Evolutionary conservation across 2,113 vertebrate genomes (phyloP).

Genomic region (Pachypanchax playfairii): DNA sequence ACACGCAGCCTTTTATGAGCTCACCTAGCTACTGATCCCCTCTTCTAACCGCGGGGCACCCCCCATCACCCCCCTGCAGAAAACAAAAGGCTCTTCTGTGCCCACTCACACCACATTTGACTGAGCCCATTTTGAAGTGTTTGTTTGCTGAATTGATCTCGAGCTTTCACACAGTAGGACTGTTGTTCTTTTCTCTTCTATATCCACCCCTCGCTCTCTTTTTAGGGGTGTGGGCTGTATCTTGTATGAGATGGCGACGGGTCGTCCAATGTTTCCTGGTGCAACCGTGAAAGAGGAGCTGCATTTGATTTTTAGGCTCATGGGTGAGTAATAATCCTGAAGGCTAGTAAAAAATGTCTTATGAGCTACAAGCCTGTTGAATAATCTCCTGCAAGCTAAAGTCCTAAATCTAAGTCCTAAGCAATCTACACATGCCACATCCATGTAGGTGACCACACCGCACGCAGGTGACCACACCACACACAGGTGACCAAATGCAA

Average conservation of each 20-base stretch:
- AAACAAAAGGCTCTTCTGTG: conserved; percentile 40
- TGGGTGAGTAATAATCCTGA: conserved; percentile 55
- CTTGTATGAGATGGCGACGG: conserved; percentile 93
- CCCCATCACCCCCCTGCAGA: not conserved
- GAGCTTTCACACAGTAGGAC: not conserved
- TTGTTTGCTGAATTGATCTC: not conserved
- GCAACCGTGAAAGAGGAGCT: conserved; percentile 96
- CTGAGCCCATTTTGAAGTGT: conserved; percentile 22
- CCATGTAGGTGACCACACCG: too few relatives aligned
- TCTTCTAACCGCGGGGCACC: conserved; percentile 26
- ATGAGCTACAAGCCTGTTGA: too few relatives aligned
- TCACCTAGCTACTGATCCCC: conserved; percentile 2
- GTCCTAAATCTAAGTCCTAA: too few relatives aligned
- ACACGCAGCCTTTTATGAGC: conserved; percentile 24
- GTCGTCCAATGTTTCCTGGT: conserved; percentile 94
- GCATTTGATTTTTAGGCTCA: conserved; percentile 89
- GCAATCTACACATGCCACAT: too few relatives aligned
- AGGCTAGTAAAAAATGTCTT: too few relatives aligned
- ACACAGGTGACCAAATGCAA: too few relatives aligned
- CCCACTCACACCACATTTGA: conserved; percentile 21
- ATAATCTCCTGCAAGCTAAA: too few relatives aligned
- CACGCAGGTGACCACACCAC: too few relatives aligned
- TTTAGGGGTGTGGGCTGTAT: conserved; percentile 96
- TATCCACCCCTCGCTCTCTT: too few relatives aligned
- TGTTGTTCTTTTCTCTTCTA: not conserved